Conservation (phyloP, 2,797 vertebrate genomes). For the Chaenodraco wilsoni region DNA sequence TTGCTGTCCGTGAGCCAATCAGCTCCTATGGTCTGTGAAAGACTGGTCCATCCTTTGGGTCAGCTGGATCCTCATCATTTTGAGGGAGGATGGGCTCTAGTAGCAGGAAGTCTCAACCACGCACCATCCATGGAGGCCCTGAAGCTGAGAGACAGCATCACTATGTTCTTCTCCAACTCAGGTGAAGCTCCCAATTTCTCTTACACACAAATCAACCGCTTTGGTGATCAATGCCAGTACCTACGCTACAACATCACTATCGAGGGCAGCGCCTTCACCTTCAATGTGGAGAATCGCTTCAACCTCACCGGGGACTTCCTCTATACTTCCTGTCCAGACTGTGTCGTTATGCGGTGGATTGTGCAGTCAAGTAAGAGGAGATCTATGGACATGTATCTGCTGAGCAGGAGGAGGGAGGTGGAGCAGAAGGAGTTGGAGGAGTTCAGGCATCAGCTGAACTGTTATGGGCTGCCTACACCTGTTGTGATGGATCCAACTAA, state of each 20-base stretch:
- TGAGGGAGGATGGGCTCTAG: slow-evolving; percentile 57
- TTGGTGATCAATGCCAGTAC: slow-evolving; percentile 52
- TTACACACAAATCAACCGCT: slow-evolving; percentile 65
- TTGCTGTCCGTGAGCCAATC: slow-evolving; percentile 35
- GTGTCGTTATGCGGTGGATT: slow-evolving; percentile 58
- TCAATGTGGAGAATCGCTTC: slow-evolving; percentile 53
- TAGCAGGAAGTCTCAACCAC: slow-evolving; percentile 64
- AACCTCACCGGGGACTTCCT: slow-evolving; percentile 38
- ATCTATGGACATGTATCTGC: slow-evolving; percentile 62
- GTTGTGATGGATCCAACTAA: slow-evolving; percentile 58
- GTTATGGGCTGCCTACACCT: slow-evolving; percentile 50
- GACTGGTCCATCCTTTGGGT: slow-evolving; percentile 44
- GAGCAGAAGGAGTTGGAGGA: slow-evolving; percentile 58
- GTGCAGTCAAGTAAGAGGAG: slow-evolving; percentile 31
- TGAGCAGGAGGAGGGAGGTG: slow-evolving; percentile 64
- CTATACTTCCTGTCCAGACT: slow-evolving; percentile 61
- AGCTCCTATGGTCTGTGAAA: slow-evolving; percentile 53
- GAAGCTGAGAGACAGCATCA: slow-evolving; percentile 63
- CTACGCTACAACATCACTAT: slow-evolving; percentile 55
- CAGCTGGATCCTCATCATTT: slow-evolving; percentile 23
- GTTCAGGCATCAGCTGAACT: slow-evolving; percentile 67
- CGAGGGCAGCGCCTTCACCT: slow-evolving; percentile 37
- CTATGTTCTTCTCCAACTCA: slow-evolving; percentile 56
- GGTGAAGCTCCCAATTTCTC: slow-evolving; percentile 14
- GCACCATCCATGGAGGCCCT: slow-evolving; percentile 47